Conservation (phyloP, 2,113 vertebrate species). For the Cygnus atratus region DNA sequence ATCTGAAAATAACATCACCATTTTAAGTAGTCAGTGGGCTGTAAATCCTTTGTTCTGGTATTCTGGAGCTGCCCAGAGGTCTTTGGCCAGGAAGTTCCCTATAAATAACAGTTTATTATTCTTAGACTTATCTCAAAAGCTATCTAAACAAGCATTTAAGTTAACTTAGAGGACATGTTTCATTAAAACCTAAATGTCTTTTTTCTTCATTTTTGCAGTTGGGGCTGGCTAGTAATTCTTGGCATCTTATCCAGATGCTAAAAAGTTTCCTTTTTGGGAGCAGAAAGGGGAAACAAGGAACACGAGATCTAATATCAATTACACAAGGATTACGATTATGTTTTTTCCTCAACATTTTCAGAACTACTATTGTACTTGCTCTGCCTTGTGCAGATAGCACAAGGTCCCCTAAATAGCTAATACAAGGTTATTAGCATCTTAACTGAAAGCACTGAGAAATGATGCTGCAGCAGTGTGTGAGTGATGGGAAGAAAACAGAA, state of each 20-base stretch:
- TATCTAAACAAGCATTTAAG: conserved; percentile 24
- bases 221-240: background rate
- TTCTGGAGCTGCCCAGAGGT: background rate
- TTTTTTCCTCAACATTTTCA: conserved; percentile 33
- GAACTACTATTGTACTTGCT: background rate
- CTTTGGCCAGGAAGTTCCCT: background rate
- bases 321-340: background rate
- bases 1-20: conserved; percentile 8
- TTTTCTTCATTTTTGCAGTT: background rate
- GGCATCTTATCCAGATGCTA: background rate
- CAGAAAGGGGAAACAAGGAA: background rate
- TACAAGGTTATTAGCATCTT: background rate
- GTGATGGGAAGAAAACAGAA: conserved; percentile 6
- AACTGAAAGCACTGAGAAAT: conserved; percentile 44
- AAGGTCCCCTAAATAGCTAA: conserved; percentile 18
- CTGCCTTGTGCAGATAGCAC: background rate
- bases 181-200: background rate
- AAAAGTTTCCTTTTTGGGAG: background rate
- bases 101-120: conserved; percentile 44
- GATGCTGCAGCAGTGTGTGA: background rate
- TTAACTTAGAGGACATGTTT: conserved; percentile 6
- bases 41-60: conserved; percentile 24
- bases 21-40: background rate
- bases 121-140: conserved; percentile 50
- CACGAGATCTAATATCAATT: background rate